Base-by-base conservation (phyloP, 2,797 vertebrate genomes). In the Amniataba percoides region DNA sequence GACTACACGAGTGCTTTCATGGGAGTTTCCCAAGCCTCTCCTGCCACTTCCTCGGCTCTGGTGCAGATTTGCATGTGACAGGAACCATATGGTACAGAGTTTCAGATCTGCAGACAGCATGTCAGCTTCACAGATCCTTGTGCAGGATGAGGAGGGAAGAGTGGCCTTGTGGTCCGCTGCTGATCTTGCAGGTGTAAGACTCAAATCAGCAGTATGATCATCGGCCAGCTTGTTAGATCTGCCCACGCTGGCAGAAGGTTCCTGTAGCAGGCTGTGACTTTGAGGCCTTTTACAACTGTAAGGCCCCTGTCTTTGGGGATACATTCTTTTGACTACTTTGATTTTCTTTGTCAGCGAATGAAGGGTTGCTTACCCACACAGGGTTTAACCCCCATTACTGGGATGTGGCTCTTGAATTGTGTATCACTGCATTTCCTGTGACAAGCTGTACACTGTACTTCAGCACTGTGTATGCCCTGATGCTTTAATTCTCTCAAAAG, bases 401-500 rank as follows among this genome's bases (percentile, higher is more conserved):
- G 16, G 40, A 14, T 15, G 21, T 64, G 12, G 11, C 6, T n/a
- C 27, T 70, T 58, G 14, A 45, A 57, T 53, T 21, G 3, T 51
- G 2, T 42, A 56, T 40, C 58, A 15, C 14, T 23, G 40, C 19
- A 14, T 64, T 39, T 34, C 12, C 43, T 39, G 1, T 25, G 39
- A 42, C 31, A 39, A 13, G 11, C 7, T 67, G 31, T 12, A 43
- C 12, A 48, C 3, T 55, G 12, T 62, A 58, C 19, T 34, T 62
- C 16, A 36, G n/a, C 39, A 27, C 0, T 39, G 43, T 55, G 55
- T 59, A 42, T 59, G 27, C 2, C 55, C 40, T 21, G 11, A 36
- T 72, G 16, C 58, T 82, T 69, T 71, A 64, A 74, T 74, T 83
- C 61, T 75, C 68, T 77, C 51, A 77, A 56, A 66, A 61, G 25